Percentiles rank a stretch among this genome's conserved stretches.
Conservation (phyloP, 2,113 vertebrate genomes). For the Alouatta palliata region DNA sequence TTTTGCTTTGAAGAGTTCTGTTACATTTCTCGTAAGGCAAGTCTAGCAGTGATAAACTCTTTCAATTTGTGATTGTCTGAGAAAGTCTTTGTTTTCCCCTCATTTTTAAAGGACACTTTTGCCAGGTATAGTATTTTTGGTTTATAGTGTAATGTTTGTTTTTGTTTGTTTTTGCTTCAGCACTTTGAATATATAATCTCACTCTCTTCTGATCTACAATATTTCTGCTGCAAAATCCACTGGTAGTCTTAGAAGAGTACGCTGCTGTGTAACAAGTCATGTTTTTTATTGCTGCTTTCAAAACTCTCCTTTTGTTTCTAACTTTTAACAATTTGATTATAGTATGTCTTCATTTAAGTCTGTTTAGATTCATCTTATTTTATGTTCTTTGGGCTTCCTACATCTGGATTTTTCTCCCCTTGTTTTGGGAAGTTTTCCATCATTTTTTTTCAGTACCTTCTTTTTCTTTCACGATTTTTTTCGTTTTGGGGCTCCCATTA, state of each 20-base stretch:
- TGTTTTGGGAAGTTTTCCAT: background rate
- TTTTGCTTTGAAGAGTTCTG: background rate
- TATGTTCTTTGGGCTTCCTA: background rate
- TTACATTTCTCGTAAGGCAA: background rate
- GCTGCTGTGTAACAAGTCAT: background rate
- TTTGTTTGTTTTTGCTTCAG: background rate
- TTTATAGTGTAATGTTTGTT: background rate
- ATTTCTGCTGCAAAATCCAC: background rate
- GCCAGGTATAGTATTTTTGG: background rate
- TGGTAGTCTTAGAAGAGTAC: background rate
- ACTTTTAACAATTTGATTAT: background rate
- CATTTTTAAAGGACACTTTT: background rate
- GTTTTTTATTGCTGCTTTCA: background rate
- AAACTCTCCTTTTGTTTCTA: background rate
- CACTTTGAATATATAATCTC: background rate
- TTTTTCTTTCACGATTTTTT: background rate
- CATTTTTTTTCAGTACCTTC: background rate
- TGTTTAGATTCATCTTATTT: background rate
- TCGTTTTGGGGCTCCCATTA: background rate
- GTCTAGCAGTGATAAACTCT: background rate
- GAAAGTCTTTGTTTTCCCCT: background rate
- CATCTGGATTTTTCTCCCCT: background rate
- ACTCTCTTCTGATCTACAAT: background rate
- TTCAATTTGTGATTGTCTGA: background rate
- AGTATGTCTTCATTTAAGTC: background rate